Percentiles rank a stretch among this genome's conserved stretches.
Evolutionary conservation across 2,888 invertebrate genomes (phyloP).

Genomic region (Eremobia ochroleuca): DNA sequence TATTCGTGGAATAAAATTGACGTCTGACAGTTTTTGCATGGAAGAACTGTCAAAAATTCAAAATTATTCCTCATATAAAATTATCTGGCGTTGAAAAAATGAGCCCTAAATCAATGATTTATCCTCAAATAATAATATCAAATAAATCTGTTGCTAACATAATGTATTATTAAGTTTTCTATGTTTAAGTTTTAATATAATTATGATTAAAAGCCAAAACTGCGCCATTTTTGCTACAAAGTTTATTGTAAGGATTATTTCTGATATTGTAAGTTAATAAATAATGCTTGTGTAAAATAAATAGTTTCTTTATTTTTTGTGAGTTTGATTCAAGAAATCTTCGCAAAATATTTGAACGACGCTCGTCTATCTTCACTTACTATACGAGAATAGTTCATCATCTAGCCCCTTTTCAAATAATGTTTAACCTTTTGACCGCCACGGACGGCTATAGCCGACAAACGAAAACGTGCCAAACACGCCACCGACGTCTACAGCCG

Average conservation of each 20-base stretch:
- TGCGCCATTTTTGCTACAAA: conserved; percentile 60
- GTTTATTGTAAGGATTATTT: conserved; percentile 42
- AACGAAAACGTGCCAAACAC: too few relatives aligned
- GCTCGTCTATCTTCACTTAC: neutral
- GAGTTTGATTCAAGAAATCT: neutral
- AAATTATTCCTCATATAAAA: too few relatives aligned
- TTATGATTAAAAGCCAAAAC: conserved; percentile 41
- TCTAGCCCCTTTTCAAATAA: neutral
- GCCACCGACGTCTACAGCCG: too few relatives aligned
- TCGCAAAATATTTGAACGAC: neutral
- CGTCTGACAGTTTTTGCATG: too few relatives aligned
- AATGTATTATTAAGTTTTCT: conserved; percentile 5
- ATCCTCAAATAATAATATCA: neutral
- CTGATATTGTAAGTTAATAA: conserved; percentile 21
- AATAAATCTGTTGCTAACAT: conserved; percentile 27
- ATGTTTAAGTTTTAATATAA: conserved; percentile 25
- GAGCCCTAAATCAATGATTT: neutral
- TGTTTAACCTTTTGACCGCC: too few relatives aligned
- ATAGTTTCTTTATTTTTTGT: conserved; percentile 13
- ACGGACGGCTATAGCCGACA: too few relatives aligned
- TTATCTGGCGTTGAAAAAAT: too few relatives aligned
- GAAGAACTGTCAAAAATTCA: too few relatives aligned
- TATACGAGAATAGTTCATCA: neutral
- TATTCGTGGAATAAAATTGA: too few relatives aligned
- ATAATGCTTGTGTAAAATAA: conserved; percentile 52